Evolutionary conservation across 2,797 vertebrate species (phyloP).

Genomic region (Bucorvus abyssinicus): DNA sequence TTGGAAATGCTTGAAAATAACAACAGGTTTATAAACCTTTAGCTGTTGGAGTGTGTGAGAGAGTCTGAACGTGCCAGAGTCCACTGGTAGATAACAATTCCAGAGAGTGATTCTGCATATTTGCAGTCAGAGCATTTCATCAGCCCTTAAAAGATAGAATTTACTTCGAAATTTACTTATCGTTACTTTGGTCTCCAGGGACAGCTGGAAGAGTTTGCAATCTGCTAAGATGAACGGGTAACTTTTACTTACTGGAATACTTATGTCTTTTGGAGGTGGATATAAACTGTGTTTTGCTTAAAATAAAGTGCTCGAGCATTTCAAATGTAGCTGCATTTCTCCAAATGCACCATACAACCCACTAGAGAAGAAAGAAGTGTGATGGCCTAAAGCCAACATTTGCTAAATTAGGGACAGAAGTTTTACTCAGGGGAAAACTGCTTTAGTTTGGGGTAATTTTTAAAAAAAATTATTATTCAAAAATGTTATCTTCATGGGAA

Average conservation of each 20-base stretch:
- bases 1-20: slow-evolving; percentile 11
- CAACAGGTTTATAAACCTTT: background rate
- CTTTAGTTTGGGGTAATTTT: slow-evolving; percentile 25
- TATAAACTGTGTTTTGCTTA: background rate
- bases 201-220: background rate
- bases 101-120: background rate
- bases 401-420: slow-evolving; percentile 23
- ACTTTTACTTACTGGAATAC: background rate
- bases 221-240: background rate
- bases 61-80: background rate
- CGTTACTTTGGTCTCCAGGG: background rate
- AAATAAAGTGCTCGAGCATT: slow-evolving; percentile 19
- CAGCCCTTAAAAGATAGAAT: background rate
- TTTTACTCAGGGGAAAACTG: slow-evolving; percentile 46
- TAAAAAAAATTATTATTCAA: background rate
- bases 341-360: background rate
- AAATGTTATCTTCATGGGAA: slow-evolving; percentile 68
- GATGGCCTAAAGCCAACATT: slow-evolving; percentile 8
- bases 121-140: background rate
- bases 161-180: background rate
- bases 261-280: background rate
- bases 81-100: background rate
- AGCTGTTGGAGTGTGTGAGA: background rate
- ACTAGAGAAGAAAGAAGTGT: background rate
- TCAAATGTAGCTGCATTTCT: background rate